Base-by-base conservation (phyloP, 2,113 vertebrate species). In the Ahaetulla prasina region DNA sequence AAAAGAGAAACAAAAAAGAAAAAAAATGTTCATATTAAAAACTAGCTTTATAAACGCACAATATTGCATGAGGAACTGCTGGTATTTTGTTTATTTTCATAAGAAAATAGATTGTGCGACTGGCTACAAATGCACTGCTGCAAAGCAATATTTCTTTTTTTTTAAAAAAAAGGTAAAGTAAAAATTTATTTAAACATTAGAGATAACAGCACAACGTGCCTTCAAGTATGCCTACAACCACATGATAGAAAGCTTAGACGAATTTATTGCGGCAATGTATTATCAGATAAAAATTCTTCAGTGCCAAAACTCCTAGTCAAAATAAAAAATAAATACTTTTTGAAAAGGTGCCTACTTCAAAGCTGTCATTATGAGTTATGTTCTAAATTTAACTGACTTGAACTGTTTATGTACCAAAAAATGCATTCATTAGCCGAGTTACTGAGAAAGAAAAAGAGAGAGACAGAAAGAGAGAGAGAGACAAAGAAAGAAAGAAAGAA, bases 21-120 rank as follows among this genome's bases (percentile, higher is more conserved):
- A 97, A 87, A 93, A 91, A 91, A 94, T 96, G 89, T 97, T 95
- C 96, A 95, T 96, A 97, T 98, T 98, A 98, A 98, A 98, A 99
- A 99, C 98, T 98, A 98, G 95, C 97, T 98, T 98, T 99, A 98
- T 98, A 99, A 99, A 99, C 93, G 96, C 97, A 98, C 97, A 97
- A 97, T 97, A 98, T 98, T 98, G 98, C 97, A 98, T 98, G 97
- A 98, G 96, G 97, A 98, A 98, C 97, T 98, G 98, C 98, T 98
- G 98, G 98, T 98, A 97, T 97, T 96, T 96, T 91, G 86, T 74
- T 89, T 92, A 84, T 92, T 96, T 96, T 93, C 96, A 98, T 98
- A 98, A 98, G 98, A 98, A 98, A 98, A 98, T 98, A 98, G 98
- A 98, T 98, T 98, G 98, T 98, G 98, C 98, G 97, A 98, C 96